These are phyloP conservation scores for Parazoanthus swiftii DNA, from an alignment of 92 coral and sea anemone genomes.

Conservation along the genomic window DNA sequence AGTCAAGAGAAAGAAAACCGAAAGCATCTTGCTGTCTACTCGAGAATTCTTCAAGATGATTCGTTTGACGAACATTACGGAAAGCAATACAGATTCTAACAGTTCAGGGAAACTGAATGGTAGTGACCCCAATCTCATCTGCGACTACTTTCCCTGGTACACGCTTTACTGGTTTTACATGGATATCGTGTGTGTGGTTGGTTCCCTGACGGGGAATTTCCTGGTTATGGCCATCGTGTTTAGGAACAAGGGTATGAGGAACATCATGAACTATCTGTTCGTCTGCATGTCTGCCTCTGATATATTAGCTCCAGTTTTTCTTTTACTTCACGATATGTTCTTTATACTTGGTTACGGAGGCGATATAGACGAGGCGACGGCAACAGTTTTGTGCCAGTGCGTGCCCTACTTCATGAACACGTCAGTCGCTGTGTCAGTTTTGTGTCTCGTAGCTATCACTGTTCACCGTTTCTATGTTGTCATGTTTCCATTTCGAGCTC, in stretches of 20 bases:
- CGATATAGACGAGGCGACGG: not conserved
- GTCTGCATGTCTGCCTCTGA: constrained; percentile 42
- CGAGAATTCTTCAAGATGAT: not conserved
- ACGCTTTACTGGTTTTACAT: constrained; percentile 13
- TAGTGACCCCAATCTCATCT: not conserved
- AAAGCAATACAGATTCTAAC: not conserved
- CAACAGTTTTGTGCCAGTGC: constrained; percentile 4
- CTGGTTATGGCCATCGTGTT: constrained; percentile 30
- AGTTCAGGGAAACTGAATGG: not conserved
- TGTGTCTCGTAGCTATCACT: constrained; percentile 36
- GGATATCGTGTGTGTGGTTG: constrained; percentile 11
- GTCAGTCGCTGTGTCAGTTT: constrained; percentile 27
- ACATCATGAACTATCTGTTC: constrained; percentile 32
- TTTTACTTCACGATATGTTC: not conserved
- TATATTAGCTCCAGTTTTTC: constrained; percentile 9
- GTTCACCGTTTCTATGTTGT: constrained; percentile 30
- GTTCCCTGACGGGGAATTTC: constrained; percentile 30
- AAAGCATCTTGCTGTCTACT: not conserved
- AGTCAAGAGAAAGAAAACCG: not conserved
- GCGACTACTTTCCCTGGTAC: constrained; percentile 15
- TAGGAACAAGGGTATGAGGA: constrained; percentile 33
- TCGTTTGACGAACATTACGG: not conserved
- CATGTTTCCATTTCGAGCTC: constrained; percentile 36
- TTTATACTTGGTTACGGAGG: constrained; percentile 6
- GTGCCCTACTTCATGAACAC: constrained; percentile 21